Conservation (phyloP, 2,113 vertebrate genomes). For the Osmerus mordax region DNA sequence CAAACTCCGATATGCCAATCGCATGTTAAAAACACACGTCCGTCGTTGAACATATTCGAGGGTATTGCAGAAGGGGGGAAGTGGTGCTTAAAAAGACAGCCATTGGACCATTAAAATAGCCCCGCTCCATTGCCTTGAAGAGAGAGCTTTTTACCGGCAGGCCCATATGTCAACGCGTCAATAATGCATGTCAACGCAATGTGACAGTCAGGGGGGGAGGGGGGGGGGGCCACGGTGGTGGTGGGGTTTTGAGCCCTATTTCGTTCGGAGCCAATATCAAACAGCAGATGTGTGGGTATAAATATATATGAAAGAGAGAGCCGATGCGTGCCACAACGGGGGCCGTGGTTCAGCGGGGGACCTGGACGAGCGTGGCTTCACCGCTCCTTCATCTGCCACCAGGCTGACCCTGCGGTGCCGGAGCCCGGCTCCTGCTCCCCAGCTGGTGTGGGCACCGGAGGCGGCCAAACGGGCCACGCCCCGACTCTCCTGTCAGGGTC, state of each 20-base stretch:
- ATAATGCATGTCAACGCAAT: slow-evolving; percentile 50
- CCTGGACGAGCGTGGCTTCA: no score
- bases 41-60: slow-evolving; percentile 16
- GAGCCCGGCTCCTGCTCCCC: slow-evolving; percentile 10
- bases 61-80: slow-evolving; percentile 25
- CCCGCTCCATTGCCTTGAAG: slow-evolving; percentile 17
- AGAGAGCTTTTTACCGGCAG: slow-evolving; percentile 19
- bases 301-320: slow-evolving; percentile 29
- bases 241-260: slow-evolving; percentile 28
- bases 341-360: slow-evolving; percentile 8
- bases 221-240: background rate
- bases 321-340: background rate
- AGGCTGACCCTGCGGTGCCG: no score
- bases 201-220: slow-evolving; percentile 32
- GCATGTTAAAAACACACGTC: slow-evolving; percentile 2
- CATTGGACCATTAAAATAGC: slow-evolving; percentile 17
- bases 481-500: background rate
- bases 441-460: slow-evolving; percentile 4
- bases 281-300: slow-evolving; percentile 37
- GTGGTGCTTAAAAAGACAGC: slow-evolving; percentile 25
- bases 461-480: slow-evolving; percentile 1
- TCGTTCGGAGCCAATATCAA: slow-evolving; percentile 36
- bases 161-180: slow-evolving; percentile 37
- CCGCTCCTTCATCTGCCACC: no score
- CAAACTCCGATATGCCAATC: no score